Evolutionary conservation across 1,140 invertebrate species (phyloP).

Genomic region (Zaprionus davidi): DNA sequence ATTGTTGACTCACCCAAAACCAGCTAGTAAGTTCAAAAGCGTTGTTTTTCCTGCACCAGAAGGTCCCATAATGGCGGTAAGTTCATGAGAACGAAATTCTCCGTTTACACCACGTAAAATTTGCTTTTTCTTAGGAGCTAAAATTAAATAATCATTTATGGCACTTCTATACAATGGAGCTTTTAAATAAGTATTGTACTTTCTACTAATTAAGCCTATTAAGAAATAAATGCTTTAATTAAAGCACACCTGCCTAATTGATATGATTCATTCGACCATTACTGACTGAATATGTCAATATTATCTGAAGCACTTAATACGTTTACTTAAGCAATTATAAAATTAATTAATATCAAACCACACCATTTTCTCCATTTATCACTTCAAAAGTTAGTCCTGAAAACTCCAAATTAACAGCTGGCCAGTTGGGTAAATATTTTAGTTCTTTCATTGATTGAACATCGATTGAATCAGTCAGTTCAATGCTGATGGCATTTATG

Average conservation of each 20-base stretch:
- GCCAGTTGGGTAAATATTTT: slow-evolving; percentile 87
- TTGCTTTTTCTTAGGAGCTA: slow-evolving; percentile 58
- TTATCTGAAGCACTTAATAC: neutral
- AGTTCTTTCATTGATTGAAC: slow-evolving; percentile 73
- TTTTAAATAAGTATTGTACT: neutral
- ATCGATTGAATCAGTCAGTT: slow-evolving; percentile 57
- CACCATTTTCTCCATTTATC: slow-evolving; percentile 84
- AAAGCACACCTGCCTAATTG: neutral
- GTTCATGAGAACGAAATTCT: slow-evolving; percentile 85
- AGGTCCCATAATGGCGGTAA: slow-evolving; percentile 91
- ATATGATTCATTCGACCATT: neutral
- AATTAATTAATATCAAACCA: slow-evolving; percentile 71
- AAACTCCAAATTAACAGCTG: slow-evolving; percentile 90
- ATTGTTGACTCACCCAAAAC: slow-evolving; percentile 89
- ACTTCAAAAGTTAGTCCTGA: slow-evolving; percentile 89
- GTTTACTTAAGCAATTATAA: slow-evolving; percentile 55
- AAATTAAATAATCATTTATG: neutral
- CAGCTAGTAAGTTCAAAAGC: slow-evolving; percentile 92
- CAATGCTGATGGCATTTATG: slow-evolving; percentile 74
- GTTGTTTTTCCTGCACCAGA: slow-evolving; percentile 97
- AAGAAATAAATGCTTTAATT: neutral
- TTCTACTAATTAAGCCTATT: neutral
- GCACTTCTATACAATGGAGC: neutral
- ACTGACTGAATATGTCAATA: neutral
- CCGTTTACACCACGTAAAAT: slow-evolving; percentile 73